A percentile compares a stretch with the other conserved stretches of the same genome.
Conservation (phyloP, 2,888 invertebrate genomes). For the Eurois occulta region DNA sequence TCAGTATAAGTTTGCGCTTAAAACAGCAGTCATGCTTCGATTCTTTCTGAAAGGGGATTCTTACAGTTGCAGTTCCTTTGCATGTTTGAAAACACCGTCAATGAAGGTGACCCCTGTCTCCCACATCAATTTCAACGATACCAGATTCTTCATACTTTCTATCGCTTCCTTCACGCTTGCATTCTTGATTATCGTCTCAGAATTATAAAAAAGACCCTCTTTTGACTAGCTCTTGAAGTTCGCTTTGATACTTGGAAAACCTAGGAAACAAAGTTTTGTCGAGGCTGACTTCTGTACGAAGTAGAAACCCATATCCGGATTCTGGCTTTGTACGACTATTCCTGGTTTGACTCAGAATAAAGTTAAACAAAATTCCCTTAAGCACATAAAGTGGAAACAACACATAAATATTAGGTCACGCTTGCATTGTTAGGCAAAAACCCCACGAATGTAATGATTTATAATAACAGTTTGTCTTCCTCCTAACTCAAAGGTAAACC, state of each 20-base stretch:
- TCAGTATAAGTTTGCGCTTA: neutral
- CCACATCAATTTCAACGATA: neutral
- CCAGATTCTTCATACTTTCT: neutral
- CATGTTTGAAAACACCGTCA: neutral
- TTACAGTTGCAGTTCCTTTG: no score
- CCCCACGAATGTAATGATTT: slow-evolving; percentile 13
- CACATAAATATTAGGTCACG: slow-evolving; percentile 15
- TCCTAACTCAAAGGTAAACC: slow-evolving; percentile 24
- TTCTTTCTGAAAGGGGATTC: neutral
- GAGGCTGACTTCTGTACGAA: neutral
- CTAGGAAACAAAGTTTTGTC: neutral
- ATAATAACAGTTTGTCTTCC: slow-evolving; percentile 20
- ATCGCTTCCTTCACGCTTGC: neutral
- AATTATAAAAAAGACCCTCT: neutral
- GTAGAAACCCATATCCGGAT: neutral
- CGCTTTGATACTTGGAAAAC: neutral
- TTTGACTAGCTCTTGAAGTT: neutral
- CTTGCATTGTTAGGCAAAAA: neutral
- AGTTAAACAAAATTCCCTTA: neutral
- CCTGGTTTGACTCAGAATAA: neutral
- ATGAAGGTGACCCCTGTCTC: neutral
- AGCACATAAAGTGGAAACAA: slow-evolving; percentile 7
- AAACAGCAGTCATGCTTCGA: neutral
- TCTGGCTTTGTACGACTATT: neutral
- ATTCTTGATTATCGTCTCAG: neutral